Evolutionary conservation across 2,888 invertebrate species (phyloP), one percentile per base, ranked within the genome.

Genomic region (Papilio demoleus): DNA sequence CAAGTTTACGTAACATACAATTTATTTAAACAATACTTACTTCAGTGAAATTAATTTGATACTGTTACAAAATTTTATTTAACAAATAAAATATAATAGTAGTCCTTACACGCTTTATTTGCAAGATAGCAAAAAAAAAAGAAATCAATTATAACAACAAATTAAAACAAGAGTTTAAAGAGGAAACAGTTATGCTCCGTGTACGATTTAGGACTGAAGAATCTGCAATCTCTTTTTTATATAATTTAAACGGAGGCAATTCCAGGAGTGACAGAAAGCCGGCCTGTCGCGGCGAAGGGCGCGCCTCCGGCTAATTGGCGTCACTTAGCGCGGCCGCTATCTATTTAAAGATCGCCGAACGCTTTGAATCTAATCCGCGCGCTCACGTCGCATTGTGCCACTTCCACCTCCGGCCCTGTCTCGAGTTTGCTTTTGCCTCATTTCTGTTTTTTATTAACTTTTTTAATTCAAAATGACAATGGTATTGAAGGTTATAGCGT

Each of bases 221-320:
- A 59, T 36, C 9, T n/a, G 19, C 12, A 22, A 36, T 36, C 11
- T 17, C 8, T 36, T 36, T 59, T 58, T 58, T 34, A 65, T 61
- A 64, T 70, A 65, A 60, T 31, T 56, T 22, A 45, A 62, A 65
- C 31, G 59, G 42, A 53, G 53, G 27, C 59, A 60, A 68, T 69
- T 69, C 65, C 65, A 31, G 59, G 60, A 60, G 38, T 69, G 68
- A 65, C 61, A 60, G 60, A 61, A 60, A 56, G 56, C 34, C 67
- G 67, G 62, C 62, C 50, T 60, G 65, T 81, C 82, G 81, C 62
- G 47, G 64, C 62, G 77, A 76, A 75, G 81, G 77, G 80, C 81
- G 81, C 79, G 81, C 68, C 67, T 59, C 66, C 38, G 64, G 70
- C 82, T 84, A 85, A 84, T 83, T 83, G 84, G 81, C 77, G 78